Evolutionary conservation across 2,113 vertebrate species (phyloP).

Genomic region (Otus sunia): DNA sequence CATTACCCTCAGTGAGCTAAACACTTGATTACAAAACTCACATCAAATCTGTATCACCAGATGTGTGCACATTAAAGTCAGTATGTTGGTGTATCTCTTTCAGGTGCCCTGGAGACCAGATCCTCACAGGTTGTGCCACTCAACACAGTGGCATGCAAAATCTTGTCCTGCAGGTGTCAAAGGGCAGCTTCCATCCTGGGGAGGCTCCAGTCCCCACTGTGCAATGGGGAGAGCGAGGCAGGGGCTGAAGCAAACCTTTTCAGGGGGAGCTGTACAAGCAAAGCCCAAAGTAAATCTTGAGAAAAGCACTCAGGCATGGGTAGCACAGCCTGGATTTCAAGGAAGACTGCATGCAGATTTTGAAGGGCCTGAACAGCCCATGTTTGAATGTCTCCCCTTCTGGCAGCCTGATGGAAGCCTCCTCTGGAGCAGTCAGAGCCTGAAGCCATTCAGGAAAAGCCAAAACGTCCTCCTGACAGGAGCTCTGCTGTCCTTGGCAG

Average conservation of each 20-base stretch:
- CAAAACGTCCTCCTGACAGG: no score
- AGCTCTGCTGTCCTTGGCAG: background rate
- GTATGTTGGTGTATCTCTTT: background rate
- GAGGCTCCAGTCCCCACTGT: background rate
- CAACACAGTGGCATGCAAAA: fast-evolving
- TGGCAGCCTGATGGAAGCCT: fast-evolving
- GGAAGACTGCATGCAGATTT: background rate
- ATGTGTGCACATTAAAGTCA: fast-evolving
- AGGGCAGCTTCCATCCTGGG: fast-evolving
- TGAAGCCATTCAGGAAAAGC: background rate
- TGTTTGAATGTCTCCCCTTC: background rate
- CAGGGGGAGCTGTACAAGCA: background rate
- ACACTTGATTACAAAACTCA: background rate
- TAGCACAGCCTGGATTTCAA: background rate
- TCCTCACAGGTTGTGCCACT: no score
- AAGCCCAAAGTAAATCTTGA: background rate
- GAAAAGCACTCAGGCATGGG: background rate
- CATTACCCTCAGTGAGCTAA: background rate
- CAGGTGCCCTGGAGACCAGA: background rate
- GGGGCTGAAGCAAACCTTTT: background rate
- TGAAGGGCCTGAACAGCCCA: fast-evolving
- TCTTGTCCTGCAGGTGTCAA: background rate
- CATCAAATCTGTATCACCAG: background rate
- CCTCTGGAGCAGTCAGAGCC: background rate
- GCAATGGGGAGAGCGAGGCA: background rate